Conservation (phyloP, 2,797 vertebrate genomes). For the Sylvilagus floridanus region DNA sequence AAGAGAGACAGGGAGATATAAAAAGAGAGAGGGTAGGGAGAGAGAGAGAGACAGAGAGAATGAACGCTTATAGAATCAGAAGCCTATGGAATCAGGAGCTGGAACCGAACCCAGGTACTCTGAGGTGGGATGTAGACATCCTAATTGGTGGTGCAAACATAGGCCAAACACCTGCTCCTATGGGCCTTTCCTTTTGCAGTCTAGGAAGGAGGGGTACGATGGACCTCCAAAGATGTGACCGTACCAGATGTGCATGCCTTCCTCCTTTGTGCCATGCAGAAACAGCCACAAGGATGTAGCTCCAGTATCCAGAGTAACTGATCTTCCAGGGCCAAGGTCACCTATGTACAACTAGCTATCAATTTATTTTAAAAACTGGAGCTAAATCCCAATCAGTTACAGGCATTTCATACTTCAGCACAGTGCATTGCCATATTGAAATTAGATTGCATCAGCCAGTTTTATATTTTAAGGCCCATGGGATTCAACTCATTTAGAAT, state of each 20-base stretch:
- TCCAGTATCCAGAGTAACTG: not conserved
- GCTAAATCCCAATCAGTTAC: not conserved
- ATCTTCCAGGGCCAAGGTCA: not conserved
- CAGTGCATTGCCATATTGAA: not conserved
- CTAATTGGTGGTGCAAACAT: too few species aligned
- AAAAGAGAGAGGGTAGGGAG: not conserved
- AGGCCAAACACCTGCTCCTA: too few species aligned
- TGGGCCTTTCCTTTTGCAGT: not conserved
- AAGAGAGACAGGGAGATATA: not conserved
- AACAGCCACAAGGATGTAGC: not conserved
- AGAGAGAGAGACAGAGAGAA: not conserved
- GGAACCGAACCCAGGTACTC: too few species aligned
- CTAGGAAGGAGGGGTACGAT: not conserved
- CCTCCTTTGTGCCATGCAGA: not conserved
- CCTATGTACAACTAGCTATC: not conserved
- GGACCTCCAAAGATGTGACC: not conserved
- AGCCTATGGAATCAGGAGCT: too few species aligned
- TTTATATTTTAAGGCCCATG: slow-evolving; percentile 34
- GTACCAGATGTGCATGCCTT: not conserved
- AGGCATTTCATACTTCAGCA: slow-evolving; percentile 28
- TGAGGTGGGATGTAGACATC: too few species aligned
- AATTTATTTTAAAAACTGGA: not conserved
- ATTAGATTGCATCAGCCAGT: slow-evolving; percentile 18
- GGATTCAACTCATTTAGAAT: slow-evolving; percentile 55
- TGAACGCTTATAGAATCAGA: too few species aligned